These are phyloP conservation scores for Calliopsis andreniformis DNA, from an alignment of 1,140 invertebrate genomes.

Conservation along the genomic window DNA sequence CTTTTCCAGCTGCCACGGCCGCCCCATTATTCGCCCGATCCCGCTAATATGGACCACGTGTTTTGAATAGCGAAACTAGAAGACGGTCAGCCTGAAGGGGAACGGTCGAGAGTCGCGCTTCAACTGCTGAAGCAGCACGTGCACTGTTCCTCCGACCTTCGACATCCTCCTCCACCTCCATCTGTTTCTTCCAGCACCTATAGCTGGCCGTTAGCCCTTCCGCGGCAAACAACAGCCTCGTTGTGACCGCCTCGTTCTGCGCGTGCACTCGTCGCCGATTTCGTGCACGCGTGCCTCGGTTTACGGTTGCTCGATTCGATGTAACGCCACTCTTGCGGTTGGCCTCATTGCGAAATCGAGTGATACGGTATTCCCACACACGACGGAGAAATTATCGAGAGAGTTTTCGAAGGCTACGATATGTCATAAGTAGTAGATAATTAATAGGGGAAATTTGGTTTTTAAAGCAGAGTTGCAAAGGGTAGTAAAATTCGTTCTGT, in stretches of 20 bases:
- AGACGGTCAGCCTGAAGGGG: constrained; percentile 45
- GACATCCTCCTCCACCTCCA: constrained; percentile 43
- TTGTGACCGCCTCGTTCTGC: constrained; percentile 59
- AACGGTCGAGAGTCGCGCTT: constrained; percentile 54
- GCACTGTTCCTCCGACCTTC: constrained; percentile 59
- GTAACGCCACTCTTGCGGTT: too few species aligned
- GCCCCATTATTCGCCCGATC: constrained; percentile 61
- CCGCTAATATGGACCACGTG: constrained; percentile 69
- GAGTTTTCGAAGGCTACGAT: too few species aligned
- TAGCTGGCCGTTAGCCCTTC: constrained; percentile 58
- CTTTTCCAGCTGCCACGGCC: constrained; percentile 21
- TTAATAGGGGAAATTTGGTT: not conserved
- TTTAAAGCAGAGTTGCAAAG: too few species aligned
- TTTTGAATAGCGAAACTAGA: constrained; percentile 67
- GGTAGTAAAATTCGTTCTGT: too few species aligned
- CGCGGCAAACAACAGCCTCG: constrained; percentile 61
- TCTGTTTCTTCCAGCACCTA: constrained; percentile 44
- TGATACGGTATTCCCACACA: too few species aligned
- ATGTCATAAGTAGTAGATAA: too few species aligned
- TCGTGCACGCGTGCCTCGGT: constrained; percentile 6
- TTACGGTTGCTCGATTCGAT: not conserved
- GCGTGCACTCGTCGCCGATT: constrained; percentile 34
- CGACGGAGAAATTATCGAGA: too few species aligned
- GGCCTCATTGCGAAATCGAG: too few species aligned
- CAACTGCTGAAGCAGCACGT: constrained; percentile 49